Evolutionary conservation across 2,113 vertebrate genomes (phyloP).

Genomic region (Hyaena hyaena): DNA sequence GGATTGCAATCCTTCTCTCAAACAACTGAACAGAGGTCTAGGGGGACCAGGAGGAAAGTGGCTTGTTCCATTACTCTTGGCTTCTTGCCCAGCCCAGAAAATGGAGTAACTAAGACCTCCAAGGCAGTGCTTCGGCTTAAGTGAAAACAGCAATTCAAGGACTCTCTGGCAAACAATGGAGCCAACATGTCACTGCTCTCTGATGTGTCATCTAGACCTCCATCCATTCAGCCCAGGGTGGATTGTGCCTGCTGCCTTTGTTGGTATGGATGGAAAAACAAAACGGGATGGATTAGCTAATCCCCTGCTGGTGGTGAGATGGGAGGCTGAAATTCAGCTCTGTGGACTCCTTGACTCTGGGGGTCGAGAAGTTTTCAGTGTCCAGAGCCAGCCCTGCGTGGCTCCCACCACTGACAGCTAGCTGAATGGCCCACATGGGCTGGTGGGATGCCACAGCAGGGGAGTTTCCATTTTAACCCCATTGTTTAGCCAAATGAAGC

Average conservation of each 20-base stretch:
- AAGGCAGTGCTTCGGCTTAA: neutral
- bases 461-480: constrained; percentile 69
- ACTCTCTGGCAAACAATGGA: constrained; percentile 51
- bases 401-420: neutral
- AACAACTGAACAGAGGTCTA: neutral
- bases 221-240: neutral
- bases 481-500: constrained; percentile 69
- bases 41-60: neutral
- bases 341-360: neutral
- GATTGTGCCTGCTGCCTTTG: constrained; percentile 43
- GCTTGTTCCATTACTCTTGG: neutral
- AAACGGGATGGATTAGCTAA: constrained; percentile 63
- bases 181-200: constrained; percentile 47
- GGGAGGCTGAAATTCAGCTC: constrained; percentile 53
- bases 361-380: constrained; percentile 45
- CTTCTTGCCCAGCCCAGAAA: neutral
- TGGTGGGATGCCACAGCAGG: constrained; percentile 50
- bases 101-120: constrained; percentile 41
- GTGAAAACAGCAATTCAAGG: constrained; percentile 62
- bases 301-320: constrained; percentile 28
- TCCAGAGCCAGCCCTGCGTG: constrained; percentile 36
- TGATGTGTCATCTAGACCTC: constrained; percentile 18
- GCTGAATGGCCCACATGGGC: neutral
- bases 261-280: constrained; percentile 18
- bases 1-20: neutral